Conservation (phyloP, 2,113 vertebrate genomes). For the Notiomystis cincta region DNA sequence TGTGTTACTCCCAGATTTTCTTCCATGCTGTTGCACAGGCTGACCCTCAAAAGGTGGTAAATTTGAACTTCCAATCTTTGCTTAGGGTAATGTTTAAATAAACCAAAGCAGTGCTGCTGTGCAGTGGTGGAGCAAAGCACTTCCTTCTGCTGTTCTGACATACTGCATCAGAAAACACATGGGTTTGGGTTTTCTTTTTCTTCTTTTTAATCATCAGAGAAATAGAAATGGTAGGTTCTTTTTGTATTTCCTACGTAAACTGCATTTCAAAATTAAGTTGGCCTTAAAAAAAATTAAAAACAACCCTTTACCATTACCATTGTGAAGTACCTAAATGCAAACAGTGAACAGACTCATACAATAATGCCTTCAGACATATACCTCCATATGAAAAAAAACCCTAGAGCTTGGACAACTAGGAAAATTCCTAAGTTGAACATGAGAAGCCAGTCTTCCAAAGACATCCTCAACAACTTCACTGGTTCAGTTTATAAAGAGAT, state of each 20-base stretch:
- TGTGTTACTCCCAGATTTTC: not conserved
- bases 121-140: not conserved
- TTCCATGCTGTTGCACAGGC: not conserved
- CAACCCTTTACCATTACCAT: not conserved
- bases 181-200: not conserved
- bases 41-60: not conserved
- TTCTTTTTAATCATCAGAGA: not conserved
- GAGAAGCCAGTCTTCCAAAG: not conserved
- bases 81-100: not conserved
- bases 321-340: not conserved
- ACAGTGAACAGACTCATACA: not conserved
- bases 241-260: not conserved
- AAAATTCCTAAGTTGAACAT: not conserved
- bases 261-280: not conserved
- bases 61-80: not conserved
- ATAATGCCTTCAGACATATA: not conserved
- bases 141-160: not conserved
- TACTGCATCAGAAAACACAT: fast-evolving
- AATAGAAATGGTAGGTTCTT: not conserved
- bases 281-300: not conserved
- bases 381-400: not conserved
- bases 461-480: not conserved
- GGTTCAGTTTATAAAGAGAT: not conserved
- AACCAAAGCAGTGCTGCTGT: not conserved
- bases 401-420: not conserved